A percentile compares a stretch with the other conserved stretches of the same genome.
Evolutionary conservation across 1,140 invertebrate genomes (phyloP).

Genomic region (Capitella teleta): DNA sequence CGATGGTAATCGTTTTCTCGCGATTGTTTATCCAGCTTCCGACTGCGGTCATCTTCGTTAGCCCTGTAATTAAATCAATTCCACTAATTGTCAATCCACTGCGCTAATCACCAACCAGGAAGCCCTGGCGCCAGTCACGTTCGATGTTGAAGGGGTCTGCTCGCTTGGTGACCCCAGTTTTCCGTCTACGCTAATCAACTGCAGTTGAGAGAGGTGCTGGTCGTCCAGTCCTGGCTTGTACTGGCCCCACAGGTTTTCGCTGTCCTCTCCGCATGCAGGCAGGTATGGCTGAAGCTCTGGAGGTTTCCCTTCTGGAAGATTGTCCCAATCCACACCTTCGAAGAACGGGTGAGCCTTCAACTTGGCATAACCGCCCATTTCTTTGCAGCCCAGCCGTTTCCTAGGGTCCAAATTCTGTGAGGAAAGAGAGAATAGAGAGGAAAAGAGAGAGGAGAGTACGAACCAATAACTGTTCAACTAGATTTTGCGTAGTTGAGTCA

Average conservation of each 20-base stretch:
- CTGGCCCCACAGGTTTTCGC: conserved; percentile 52
- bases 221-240: conserved; percentile 46
- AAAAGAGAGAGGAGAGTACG: conserved; percentile 16
- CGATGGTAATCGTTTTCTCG: conserved; percentile 67
- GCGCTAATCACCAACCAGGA: too few species aligned
- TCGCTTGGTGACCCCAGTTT: conserved; percentile 22
- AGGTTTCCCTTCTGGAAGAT: conserved; percentile 62
- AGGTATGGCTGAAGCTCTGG: conserved; percentile 70
- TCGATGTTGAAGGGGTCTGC: neutral
- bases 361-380: conserved; percentile 59
- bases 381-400: conserved; percentile 65
- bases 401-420: conserved; percentile 57
- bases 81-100: neutral
- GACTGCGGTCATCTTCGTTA: conserved; percentile 22
- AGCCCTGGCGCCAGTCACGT: neutral
- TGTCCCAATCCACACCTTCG: conserved; percentile 68
- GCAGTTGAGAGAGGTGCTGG: conserved; percentile 60
- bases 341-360: conserved; percentile 81
- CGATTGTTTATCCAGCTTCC: conserved; percentile 62
- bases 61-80: conserved; percentile 4
- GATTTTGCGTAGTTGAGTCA: conserved; percentile 64
- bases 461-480: conserved; percentile 76
- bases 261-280: conserved; percentile 59
- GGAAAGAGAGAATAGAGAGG: neutral
- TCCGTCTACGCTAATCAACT: conserved; percentile 51